A percentile compares a stretch with the other conserved stretches of the same genome.
Evolutionary conservation across 2,797 vertebrate genomes (phyloP).

Genomic region (Paramormyrops hopkinsi): DNA sequence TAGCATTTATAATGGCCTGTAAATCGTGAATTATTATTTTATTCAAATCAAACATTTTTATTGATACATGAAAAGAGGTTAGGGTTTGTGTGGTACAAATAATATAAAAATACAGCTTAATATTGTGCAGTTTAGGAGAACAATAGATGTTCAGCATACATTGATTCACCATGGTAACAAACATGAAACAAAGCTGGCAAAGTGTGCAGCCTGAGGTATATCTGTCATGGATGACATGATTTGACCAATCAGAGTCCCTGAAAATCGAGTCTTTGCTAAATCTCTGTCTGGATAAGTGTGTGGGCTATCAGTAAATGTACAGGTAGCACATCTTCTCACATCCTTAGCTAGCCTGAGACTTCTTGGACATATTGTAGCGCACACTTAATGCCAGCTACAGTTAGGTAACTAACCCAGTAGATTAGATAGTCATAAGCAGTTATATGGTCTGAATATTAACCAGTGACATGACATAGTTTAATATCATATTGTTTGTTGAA

Average conservation of each 20-base stretch:
- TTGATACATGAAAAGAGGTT: background rate
- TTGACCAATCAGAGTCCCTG: constrained; percentile 14
- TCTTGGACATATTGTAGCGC: background rate
- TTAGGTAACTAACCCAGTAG: background rate
- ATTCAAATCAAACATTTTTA: background rate
- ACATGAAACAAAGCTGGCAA: background rate
- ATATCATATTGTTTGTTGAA: background rate
- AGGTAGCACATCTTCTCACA: background rate
- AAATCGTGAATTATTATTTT: background rate
- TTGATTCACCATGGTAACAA: constrained; percentile 25
- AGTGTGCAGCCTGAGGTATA: background rate
- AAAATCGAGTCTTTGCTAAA: constrained; percentile 16
- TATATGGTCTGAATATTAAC: background rate
- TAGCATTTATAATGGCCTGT: background rate
- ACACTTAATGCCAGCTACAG: background rate
- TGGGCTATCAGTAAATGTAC: constrained; percentile 6
- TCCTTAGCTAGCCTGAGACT: background rate
- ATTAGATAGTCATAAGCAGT: background rate
- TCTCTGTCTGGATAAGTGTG: constrained; percentile 18
- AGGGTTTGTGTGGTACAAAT: background rate
- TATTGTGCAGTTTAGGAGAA: background rate
- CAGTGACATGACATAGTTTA: background rate
- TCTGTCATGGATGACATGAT: constrained; percentile 11
- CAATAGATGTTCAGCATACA: background rate
- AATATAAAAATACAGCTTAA: background rate